A percentile compares a stretch with the other conserved stretches of the same genome.
These are phyloP conservation scores for Aleiodes sp. DNA, from an alignment of 1,140 invertebrate species.

Conservation along the genomic window DNA sequence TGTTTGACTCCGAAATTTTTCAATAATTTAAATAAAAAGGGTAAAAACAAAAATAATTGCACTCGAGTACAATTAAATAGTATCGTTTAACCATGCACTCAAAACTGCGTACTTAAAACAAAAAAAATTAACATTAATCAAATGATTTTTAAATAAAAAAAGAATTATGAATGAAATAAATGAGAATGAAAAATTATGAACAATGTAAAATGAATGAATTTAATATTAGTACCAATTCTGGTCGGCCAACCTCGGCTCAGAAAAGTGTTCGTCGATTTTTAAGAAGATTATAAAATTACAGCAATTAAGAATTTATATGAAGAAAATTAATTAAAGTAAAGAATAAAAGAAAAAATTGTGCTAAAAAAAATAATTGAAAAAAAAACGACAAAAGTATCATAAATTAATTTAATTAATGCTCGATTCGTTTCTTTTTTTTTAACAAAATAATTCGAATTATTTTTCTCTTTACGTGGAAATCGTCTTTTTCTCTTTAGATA, in stretches of 20 bases:
- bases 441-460: conserved; percentile 1
- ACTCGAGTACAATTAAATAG: conserved; percentile 60
- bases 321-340: conserved; percentile 47
- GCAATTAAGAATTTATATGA: conserved; percentile 49
- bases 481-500: conserved; percentile 42
- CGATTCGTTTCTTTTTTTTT: conserved; percentile 26
- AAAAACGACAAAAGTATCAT: conserved; percentile 19
- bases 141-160: neutral
- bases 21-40: conserved; percentile 21
- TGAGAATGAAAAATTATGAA: conserved; percentile 2
- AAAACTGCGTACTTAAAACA: conserved; percentile 9
- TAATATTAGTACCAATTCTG: conserved; percentile 21
- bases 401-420: neutral
- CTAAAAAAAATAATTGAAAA: conserved; percentile 40
- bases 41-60: conserved; percentile 48
- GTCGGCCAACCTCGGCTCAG: conserved; percentile 49
- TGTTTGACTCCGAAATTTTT: neutral
- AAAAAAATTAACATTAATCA: neutral
- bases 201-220: conserved; percentile 10
- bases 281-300: conserved; percentile 39
- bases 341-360: conserved; percentile 20
- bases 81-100: conserved; percentile 32
- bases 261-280: conserved; percentile 44
- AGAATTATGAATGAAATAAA: neutral
- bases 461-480: neutral